Base-by-base conservation (phyloP, 2,797 vertebrate genomes). In the Phaenicophaeus curvirostris region DNA sequence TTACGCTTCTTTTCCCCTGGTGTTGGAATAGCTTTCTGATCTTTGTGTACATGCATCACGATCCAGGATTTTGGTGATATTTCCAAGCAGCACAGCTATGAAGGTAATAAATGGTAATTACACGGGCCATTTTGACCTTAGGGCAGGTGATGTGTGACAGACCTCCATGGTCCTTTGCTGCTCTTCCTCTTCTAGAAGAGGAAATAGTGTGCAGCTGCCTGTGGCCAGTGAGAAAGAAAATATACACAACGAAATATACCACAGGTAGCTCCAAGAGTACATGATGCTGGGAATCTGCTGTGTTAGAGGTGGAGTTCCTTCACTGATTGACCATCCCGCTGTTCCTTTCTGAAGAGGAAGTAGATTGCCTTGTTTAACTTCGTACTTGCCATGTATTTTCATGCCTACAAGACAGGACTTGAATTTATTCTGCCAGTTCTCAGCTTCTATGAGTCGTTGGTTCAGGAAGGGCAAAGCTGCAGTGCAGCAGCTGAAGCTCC, bases 151-250 rank as follows among this genome's bases (percentile, higher is more conserved):
- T 63, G 21, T 28, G 31, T 59, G 24, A 54, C 27, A 23, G 17
- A 30, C 42, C 83, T 77, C 58, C 37, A 72, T 21, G 1, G 13
- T 78, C 28, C 27, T 57, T 59, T 55, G 11, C n/a, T 82, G 25
- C 13, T 67, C 7, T 69, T 66, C 42, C 28, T 76, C 1, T 0
- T 37, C n/a, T 41, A 35, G 50, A 33, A 71, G 50, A 39, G 35
- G 53, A 58, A 74, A 50, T 23, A 33, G 9, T 24, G 3, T 39
- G 69, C 24, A 42, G n/a, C 15, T 75, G 15, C 21, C 33, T 28
- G 2, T 25, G 17, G 42, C 55, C 55, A 48, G 8, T 0, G 0
- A 62, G 39, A 8, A 39, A 39, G 39, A 39, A 39, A 39, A 9
- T 9, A 39, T 13, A 13, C 39, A n/a, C 42, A 21, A 1, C 2